Evolutionary conservation across 2,797 vertebrate genomes (phyloP), one percentile per base, ranked within the genome.

Genomic region (Ambastaia sidthimunki): DNA sequence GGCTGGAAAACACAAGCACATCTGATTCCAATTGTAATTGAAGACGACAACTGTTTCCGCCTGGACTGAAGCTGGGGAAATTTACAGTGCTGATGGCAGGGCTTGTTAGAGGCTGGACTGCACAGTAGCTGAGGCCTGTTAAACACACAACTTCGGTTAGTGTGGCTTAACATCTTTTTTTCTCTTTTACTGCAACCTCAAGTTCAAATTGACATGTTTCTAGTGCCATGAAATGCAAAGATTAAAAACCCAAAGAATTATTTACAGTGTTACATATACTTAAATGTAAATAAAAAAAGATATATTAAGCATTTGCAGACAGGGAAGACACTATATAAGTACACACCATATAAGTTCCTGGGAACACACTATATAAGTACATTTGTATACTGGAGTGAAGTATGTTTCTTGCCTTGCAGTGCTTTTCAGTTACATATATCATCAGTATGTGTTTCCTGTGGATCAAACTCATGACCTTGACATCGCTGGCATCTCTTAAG

Each of bases 1-100:
- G 84, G 82, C 87, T 88, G 86, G 87, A 91, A 89, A 78, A 93
- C 92, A 88, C 71, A 81, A 90, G 84, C 88, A 89, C 90, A 93
- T 93, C 90, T 91, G 92, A 83, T 90, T 91, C 90, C 82, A 88
- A 92, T 93, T 91, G 88, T 91, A 85, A 85, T 89, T 90, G 84
- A 85, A 91, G 87, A 88, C 89, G 86, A 91, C 85, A 90, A 84
- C 85, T 85, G 90, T 90, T 93, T 91, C 85, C 87, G 71, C 73
- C 78, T 37, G 82, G 80, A 87, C 91, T 83, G 74, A 68, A 57
- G 86, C 69, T 81, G 74, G 41, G 82, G 86, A 86, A 86, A 87
- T 85, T 74, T 85, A 82, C 48, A 31, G 10, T 72, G 83, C 54
- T 81, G 84, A 87, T 86, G 85, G 66, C 74, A 82, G 83, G 68